Conservation (phyloP, 2,888 invertebrate species). For the Spodoptera picta region DNA sequence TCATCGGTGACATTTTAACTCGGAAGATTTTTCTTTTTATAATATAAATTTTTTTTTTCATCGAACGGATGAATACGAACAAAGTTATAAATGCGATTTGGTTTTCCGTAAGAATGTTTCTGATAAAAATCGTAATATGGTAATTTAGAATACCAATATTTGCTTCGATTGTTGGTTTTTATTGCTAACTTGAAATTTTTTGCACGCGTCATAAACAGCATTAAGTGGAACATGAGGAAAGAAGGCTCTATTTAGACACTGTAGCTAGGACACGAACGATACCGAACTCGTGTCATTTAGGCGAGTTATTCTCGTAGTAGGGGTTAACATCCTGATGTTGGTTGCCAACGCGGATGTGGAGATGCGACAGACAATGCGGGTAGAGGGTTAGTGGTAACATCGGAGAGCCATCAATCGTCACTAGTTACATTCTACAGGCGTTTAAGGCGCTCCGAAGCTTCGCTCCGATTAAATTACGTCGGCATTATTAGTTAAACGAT, state of each 20-base stretch:
- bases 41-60: neutral
- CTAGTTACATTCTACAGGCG: conserved; percentile 44
- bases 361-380: conserved; percentile 55
- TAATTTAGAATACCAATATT: too few species aligned
- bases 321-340: conserved; percentile 57
- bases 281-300: conserved; percentile 53
- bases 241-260: conserved; percentile 12
- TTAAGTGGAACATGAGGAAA: neutral
- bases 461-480: conserved; percentile 27
- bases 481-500: conserved; percentile 47
- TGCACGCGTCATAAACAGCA: too few species aligned
- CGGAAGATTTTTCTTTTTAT: neutral
- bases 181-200: too few species aligned
- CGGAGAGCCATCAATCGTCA: conserved; percentile 46
- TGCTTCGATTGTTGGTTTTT: too few species aligned
- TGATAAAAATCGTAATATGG: too few species aligned
- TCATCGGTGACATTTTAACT: too few species aligned
- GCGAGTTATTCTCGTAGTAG: conserved; percentile 59
- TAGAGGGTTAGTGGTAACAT: conserved; percentile 51
- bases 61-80: too few species aligned
- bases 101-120: neutral
- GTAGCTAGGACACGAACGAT: conserved; percentile 26
- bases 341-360: conserved; percentile 76
- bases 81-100: neutral
- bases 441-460: conserved; percentile 29